Evolutionary conservation across 2,113 vertebrate genomes (phyloP).

Genomic region (Protobothrops flavoviridis): DNA sequence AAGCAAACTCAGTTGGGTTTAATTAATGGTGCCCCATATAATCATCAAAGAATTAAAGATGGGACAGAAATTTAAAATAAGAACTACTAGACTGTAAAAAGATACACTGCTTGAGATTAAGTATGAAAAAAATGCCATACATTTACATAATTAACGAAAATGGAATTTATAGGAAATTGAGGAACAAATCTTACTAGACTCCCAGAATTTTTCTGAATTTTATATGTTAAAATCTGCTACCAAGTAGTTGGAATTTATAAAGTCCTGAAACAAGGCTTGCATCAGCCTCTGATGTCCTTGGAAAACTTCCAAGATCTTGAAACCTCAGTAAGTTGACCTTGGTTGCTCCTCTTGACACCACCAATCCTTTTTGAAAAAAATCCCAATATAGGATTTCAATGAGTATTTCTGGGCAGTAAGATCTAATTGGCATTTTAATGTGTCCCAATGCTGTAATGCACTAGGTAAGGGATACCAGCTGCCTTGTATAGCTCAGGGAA

Average conservation of each 20-base stretch:
- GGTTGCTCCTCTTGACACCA: too few species aligned
- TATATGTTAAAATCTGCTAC: not conserved
- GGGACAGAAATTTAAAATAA: not conserved
- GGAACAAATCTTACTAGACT: not conserved
- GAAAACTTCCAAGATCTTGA: not conserved
- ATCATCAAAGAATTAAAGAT: not conserved
- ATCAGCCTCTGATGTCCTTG: not conserved
- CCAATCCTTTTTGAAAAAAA: not conserved
- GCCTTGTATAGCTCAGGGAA: not conserved
- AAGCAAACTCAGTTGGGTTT: conserved; percentile 5
- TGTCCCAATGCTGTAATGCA: not conserved
- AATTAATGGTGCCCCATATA: conserved; percentile 1
- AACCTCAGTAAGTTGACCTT: too few species aligned
- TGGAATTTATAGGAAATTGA: not conserved
- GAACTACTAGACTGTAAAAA: not conserved
- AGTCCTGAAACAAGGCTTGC: not conserved
- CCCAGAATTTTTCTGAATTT: not conserved
- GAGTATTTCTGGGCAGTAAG: not conserved
- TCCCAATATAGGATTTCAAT: not conserved
- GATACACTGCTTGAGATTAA: not conserved
- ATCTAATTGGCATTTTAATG: not conserved
- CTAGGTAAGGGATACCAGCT: not conserved
- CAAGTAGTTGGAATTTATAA: not conserved
- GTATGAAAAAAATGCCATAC: not conserved
- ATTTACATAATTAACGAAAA: not conserved